Percentiles rank a stretch among this genome's conserved stretches.
Evolutionary conservation across 2,113 vertebrate genomes (phyloP).

Genomic region (Nipponia nippon): DNA sequence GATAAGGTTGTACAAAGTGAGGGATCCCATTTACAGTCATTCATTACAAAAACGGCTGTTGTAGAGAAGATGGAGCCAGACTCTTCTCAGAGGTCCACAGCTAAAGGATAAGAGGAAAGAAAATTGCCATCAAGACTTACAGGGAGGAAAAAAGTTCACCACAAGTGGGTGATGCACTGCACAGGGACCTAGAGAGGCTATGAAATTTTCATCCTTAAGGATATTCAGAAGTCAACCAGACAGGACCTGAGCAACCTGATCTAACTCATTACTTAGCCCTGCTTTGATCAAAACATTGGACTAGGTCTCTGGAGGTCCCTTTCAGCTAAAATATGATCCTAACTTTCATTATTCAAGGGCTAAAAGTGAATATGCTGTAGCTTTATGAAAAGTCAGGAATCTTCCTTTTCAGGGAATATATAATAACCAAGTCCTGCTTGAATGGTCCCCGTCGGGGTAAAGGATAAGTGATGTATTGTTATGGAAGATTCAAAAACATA

Average conservation of each 20-base stretch:
- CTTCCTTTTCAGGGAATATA: background rate
- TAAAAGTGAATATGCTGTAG: background rate
- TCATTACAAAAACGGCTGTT: background rate
- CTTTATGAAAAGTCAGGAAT: background rate
- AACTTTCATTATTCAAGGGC: background rate
- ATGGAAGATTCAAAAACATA: background rate
- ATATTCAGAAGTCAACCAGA: background rate
- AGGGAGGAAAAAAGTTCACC: background rate
- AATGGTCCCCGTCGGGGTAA: background rate
- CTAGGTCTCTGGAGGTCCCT: background rate
- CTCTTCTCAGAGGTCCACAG: background rate
- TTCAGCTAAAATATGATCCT: background rate
- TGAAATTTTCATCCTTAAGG: background rate
- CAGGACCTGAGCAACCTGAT: background rate
- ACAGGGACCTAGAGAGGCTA: background rate
- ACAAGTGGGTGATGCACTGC: background rate
- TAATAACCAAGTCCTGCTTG: background rate
- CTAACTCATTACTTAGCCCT: background rate
- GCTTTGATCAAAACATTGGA: background rate
- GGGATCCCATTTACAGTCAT: background rate
- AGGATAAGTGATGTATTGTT: background rate
- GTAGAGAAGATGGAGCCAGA: background rate
- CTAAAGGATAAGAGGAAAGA: background rate
- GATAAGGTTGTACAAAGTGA: background rate
- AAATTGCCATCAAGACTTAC: background rate